phyloP scores from a whole-genome alignment of 1,140 invertebrate genomes.

The Globodera rostochiensis region DNA sequence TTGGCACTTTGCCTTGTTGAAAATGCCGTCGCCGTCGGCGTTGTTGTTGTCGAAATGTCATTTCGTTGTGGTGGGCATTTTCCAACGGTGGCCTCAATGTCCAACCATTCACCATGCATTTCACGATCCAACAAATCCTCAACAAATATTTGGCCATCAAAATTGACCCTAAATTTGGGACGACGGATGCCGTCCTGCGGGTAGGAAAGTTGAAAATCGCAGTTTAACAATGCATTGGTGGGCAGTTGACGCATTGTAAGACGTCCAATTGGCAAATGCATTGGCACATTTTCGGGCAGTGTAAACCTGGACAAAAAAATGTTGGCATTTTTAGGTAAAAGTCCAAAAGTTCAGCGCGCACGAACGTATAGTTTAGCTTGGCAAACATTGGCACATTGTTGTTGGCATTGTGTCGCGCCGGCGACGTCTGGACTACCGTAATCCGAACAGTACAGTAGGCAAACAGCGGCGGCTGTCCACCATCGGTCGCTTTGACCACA shows the following conservation, averaged over 20 bases:
- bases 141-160: slow-evolving; percentile 21
- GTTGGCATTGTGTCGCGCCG: neutral
- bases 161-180: slow-evolving; percentile 18
- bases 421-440: neutral
- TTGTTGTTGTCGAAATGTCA: neutral
- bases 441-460: neutral
- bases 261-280: neutral
- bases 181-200: neutral
- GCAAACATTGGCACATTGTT: neutral
- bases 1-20: neutral
- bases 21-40: slow-evolving; percentile 1
- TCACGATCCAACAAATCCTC: slow-evolving; percentile 22
- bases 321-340: neutral
- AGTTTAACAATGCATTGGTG: neutral
- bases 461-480: slow-evolving; percentile 33
- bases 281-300: neutral
- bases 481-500: slow-evolving; percentile 30
- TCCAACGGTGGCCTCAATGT: neutral
- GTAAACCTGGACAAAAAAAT: neutral
- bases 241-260: neutral
- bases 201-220: slow-evolving; percentile 5
- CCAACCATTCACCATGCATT: slow-evolving; percentile 14
- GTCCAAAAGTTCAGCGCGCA: neutral
- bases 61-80: neutral
- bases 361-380: neutral